phyloP scores from a whole-genome alignment of 2,113 vertebrate species.

The Myocastor coypus region DNA sequence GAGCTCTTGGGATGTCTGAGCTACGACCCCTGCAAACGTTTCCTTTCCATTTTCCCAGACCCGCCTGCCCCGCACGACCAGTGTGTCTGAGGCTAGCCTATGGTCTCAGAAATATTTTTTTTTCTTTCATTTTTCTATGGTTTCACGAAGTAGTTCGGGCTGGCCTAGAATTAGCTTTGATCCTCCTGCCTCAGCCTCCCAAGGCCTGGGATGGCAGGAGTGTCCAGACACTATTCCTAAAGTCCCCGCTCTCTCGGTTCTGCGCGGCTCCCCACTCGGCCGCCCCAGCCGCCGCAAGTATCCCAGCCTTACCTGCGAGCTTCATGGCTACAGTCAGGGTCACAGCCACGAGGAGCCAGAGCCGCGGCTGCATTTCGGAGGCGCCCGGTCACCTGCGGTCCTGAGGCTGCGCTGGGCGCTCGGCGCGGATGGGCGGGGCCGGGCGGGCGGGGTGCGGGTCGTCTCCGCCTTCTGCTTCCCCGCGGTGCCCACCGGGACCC shows the following conservation, averaged over 20 bases:
- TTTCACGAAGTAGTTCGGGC: background rate
- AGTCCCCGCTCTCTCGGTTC: background rate
- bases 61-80: background rate
- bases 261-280: background rate
- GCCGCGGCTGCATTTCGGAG: constrained; percentile 60
- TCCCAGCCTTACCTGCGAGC: constrained; percentile 62
- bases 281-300: accelerated
- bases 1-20: background rate
- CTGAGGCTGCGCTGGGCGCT: accelerated
- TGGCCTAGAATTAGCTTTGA: background rate
- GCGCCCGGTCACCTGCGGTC: background rate
- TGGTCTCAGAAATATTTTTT: background rate
- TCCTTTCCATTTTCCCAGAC: background rate
- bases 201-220: background rate
- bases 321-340: constrained; percentile 8
- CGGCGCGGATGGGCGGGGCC: background rate
- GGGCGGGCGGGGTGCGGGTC: background rate
- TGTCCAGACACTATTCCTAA: background rate
- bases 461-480: background rate
- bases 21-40: background rate
- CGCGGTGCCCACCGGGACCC: background rate
- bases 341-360: constrained; percentile 61
- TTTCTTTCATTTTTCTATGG: background rate
- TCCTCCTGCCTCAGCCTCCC: background rate
- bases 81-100: background rate